Evolutionary conservation across 2,888 invertebrate species (phyloP), one percentile per base, ranked within the genome.

Genomic region (Liopterus haemorrhoidalis): DNA sequence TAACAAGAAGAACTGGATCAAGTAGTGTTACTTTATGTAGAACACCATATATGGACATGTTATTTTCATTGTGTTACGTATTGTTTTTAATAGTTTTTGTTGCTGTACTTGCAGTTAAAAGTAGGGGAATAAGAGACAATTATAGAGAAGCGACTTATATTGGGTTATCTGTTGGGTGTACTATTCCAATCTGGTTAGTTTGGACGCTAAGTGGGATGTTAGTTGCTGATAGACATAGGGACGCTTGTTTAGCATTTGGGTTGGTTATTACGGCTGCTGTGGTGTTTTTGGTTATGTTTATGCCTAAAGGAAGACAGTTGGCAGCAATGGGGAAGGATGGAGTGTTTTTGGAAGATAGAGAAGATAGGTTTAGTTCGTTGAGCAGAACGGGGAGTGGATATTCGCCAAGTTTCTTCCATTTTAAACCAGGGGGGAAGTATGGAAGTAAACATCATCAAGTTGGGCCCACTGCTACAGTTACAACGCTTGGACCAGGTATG

Each of bases 101-200:
- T 45, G 84, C 87, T 48, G 79, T 89, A 43, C 73, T 93, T 57
- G 87, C 92, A 40, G 76, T 91, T 52, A 81, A 88, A 60, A 88
- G 92, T 40, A 77, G 89, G 27, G 86, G 89, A 38, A 90, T 93
- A 49, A 81, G 91, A 44, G 93, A 93, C 70, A 94, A 94, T 70
- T 91, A 92, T 67, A 77, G 93, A 38, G 94, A 94, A 68, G 87
- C 93, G 32, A 85, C 88, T 22, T 94, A 91, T 68, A 92, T 94
- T 57, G 92, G 91, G 9, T 77, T 90, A 54, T 86, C 91, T 14
- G 82, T 89, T 35, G 88, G 89, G 28, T 83, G 89, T 48, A 81
- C 85, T 52, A 82, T 93, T 49, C 89, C 90, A 39, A 82, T 92
- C 58, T 90, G 90, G 87, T 71, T 84, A 56, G 81, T 85, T 55